Evolutionary conservation across 2,888 invertebrate species (phyloP).

Genomic region (Lasius platythorax): DNA sequence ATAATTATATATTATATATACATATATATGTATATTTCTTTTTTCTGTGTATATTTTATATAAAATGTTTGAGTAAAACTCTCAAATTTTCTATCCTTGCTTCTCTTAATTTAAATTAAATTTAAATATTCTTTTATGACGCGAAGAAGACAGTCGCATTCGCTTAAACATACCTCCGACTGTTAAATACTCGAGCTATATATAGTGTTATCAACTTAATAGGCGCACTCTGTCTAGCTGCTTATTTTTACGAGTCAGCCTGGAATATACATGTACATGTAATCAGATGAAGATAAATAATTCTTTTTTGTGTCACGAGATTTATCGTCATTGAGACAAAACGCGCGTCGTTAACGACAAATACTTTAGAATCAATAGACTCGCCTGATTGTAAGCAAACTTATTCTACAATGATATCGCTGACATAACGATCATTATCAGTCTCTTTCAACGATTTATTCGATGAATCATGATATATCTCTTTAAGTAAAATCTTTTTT

Average conservation of each 20-base stretch:
- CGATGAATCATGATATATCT: not conserved
- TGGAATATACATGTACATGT: slow-evolving; percentile 35
- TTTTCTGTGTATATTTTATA: not conserved
- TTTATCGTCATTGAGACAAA: slow-evolving; percentile 2
- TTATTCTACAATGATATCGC: not conserved
- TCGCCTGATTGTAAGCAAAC: not conserved
- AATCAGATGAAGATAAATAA: slow-evolving; percentile 46
- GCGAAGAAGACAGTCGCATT: not conserved
- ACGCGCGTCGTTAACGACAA: not conserved
- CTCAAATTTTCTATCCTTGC: not conserved
- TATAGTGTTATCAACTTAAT: slow-evolving; percentile 45
- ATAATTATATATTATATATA: not conserved
- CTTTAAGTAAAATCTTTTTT: not conserved
- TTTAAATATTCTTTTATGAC: slow-evolving; percentile 8
- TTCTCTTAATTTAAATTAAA: not conserved
- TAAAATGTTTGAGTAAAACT: not conserved
- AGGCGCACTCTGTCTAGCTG: not conserved
- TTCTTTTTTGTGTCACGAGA: not conserved
- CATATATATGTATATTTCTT: not conserved
- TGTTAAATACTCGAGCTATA: slow-evolving; percentile 11
- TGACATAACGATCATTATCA: not conserved
- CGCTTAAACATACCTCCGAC: slow-evolving; percentile 5
- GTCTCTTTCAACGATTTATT: not conserved
- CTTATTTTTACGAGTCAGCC: slow-evolving; percentile 48
- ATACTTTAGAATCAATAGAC: slow-evolving; percentile 23